phyloP scores from a whole-genome alignment of 2,888 invertebrate genomes.

The Xanthia togata region DNA sequence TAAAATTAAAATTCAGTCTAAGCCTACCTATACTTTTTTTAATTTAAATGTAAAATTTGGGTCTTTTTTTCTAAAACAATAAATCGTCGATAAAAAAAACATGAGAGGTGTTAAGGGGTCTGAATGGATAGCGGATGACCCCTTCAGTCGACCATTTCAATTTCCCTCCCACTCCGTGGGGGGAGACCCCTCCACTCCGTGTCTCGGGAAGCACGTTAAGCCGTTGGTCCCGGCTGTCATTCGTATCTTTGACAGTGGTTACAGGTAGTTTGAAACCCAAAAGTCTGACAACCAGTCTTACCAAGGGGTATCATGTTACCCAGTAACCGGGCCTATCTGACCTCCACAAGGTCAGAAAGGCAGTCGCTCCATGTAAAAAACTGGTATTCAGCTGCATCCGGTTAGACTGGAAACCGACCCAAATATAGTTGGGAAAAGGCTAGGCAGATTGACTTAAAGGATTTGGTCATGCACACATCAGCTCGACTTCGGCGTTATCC shows the following conservation, averaged over 20 bases:
- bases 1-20: too few species aligned
- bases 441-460: background rate
- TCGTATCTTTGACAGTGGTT: background rate
- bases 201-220: background rate
- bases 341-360: background rate
- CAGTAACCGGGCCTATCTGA: background rate
- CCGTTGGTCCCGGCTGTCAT: background rate
- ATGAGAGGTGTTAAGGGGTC: too few species aligned
- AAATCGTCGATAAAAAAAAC: too few species aligned
- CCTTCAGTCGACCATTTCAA: too few species aligned
- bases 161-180: too few species aligned
- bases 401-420: background rate
- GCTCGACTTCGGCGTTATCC: background rate
- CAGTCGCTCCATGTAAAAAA: background rate
- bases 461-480: background rate
- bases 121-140: too few species aligned
- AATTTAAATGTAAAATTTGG: too few species aligned
- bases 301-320: background rate
- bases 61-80: too few species aligned
- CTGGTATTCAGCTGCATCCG: background rate
- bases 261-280: background rate
- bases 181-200: background rate
- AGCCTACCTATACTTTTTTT: too few species aligned
- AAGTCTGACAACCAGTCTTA: background rate
- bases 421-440: background rate